Percentiles rank a stretch among this genome's conserved stretches.
phyloP scores from a whole-genome alignment of 2,888 invertebrate genomes.

The Pristionchus arcanus region DNA sequence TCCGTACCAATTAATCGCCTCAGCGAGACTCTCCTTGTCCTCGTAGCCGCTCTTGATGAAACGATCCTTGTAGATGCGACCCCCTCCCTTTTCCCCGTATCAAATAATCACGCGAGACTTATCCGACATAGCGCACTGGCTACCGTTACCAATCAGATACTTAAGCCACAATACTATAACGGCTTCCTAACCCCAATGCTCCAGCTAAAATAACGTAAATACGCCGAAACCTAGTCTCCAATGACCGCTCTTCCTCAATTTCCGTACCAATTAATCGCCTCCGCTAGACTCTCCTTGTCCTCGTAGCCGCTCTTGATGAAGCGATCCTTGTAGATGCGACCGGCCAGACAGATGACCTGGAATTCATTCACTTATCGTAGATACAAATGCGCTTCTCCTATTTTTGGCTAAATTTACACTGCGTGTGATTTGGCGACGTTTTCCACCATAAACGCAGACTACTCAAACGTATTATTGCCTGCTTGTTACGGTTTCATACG shows the following conservation, averaged over 20 bases:
- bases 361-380: constrained; percentile 82
- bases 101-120: too few relatives aligned
- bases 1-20: constrained; percentile 92
- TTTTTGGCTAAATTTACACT: neutral
- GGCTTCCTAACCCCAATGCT: too few relatives aligned
- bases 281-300: constrained; percentile 90
- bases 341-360: constrained; percentile 93
- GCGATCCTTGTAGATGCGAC: constrained; percentile 91
- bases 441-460: neutral
- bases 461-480: too few relatives aligned
- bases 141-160: too few relatives aligned
- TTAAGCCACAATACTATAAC: too few relatives aligned
- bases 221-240: too few relatives aligned
- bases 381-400: neutral
- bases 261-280: constrained; percentile 92
- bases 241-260: neutral
- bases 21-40: constrained; percentile 90
- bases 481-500: too few relatives aligned
- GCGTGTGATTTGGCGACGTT: neutral
- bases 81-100: too few relatives aligned
- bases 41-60: constrained; percentile 96
- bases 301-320: constrained; percentile 96
- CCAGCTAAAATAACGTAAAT: too few relatives aligned
- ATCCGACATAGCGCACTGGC: too few relatives aligned
- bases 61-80: constrained; percentile 91